A percentile compares a stretch with the other conserved stretches of the same genome.
Conservation (phyloP, 2,888 invertebrate species). For the Platycheirus albimanus region DNA sequence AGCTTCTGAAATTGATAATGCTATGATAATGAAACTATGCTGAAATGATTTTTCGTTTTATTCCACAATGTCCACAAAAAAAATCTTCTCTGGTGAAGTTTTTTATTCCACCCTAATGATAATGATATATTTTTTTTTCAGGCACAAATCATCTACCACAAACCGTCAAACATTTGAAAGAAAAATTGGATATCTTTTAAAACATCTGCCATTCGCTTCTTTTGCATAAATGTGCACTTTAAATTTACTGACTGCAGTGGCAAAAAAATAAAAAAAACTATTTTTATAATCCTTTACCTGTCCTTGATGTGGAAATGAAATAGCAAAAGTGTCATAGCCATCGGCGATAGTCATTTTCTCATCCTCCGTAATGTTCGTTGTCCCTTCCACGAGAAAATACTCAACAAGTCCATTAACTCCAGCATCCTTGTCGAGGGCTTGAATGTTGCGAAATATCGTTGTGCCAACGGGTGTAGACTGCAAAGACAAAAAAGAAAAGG, state of each 20-base stretch:
- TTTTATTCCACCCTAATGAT: background rate
- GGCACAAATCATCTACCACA: slow-evolving; percentile 13
- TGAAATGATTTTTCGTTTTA: too few relatives aligned
- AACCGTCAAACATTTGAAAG: slow-evolving; percentile 28
- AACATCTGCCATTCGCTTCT: background rate
- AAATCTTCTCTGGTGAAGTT: too few relatives aligned
- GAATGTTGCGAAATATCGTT: slow-evolving; percentile 91
- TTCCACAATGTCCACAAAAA: too few relatives aligned
- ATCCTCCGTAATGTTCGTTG: slow-evolving; percentile 82
- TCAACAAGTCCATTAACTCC: slow-evolving; percentile 95
- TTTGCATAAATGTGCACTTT: slow-evolving; percentile 23
- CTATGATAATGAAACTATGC: too few relatives aligned
- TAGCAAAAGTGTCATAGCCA: slow-evolving; percentile 92
- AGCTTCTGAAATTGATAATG: too few relatives aligned
- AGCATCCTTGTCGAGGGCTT: slow-evolving; percentile 91
- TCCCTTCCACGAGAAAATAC: slow-evolving; percentile 90
- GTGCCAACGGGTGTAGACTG: slow-evolving; percentile 93
- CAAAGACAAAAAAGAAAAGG: slow-evolving; percentile 76
- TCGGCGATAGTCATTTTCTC: slow-evolving; percentile 88
- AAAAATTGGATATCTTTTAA: slow-evolving; percentile 19
- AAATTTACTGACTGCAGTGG: slow-evolving; percentile 20
- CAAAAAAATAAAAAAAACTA: background rate
- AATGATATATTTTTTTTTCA: background rate
- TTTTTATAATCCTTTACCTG: slow-evolving; percentile 82
- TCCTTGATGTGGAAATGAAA: slow-evolving; percentile 94